Base-by-base conservation (phyloP, 2,888 invertebrate species). In the Chrysolina oricalcia region DNA sequence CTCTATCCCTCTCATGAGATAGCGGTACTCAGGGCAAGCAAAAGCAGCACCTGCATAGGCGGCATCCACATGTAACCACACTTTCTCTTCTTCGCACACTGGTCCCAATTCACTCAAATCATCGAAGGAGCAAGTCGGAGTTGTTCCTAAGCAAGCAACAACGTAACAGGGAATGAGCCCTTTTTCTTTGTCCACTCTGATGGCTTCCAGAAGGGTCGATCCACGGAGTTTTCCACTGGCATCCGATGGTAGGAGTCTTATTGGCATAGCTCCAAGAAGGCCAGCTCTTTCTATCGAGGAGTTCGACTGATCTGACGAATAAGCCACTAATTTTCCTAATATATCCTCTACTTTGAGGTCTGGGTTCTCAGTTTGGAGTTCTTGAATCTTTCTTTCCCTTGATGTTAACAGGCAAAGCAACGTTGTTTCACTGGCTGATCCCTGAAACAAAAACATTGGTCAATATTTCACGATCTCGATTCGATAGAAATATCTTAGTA, bases 11-110 rank as follows among this genome's bases (percentile, higher is more conserved):
- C 91, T 90, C 80, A 83, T 83, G 10, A 78, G 59, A 40, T 79
- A 62, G 70, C 95, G 92, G 87, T 94, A 97, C 89, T 99, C 99
- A 0, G 98, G 97, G 84, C 98, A 96, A 67, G 96, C 92, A 84
- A 98, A 95, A 0, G 97, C 97, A 8, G 95, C 93, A 0, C 98
- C 96, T 1, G 98, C 98, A 87, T 99, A 99, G 0, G 98, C 98
- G 0, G 98, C 98, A 86, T 99, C 99, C 0, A 98, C 93, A 86
- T 99, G 99, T 17, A 98, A 89, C 98, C 98, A 99, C 0, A 98
- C 89, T 40, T 92, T 89, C 81, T 93, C 90, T 83, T 92, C 89
- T 59, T 93, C 90, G 85, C 98, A 98, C 46, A 98, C 91, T 9
- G 93, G 93, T 0, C 97, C 97, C 53, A 99, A 87, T 87, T 97